Percentiles rank a stretch among this genome's conserved stretches.
phyloP scores from a whole-genome alignment of 2,888 invertebrate genomes.

The Spodoptera littoralis region DNA sequence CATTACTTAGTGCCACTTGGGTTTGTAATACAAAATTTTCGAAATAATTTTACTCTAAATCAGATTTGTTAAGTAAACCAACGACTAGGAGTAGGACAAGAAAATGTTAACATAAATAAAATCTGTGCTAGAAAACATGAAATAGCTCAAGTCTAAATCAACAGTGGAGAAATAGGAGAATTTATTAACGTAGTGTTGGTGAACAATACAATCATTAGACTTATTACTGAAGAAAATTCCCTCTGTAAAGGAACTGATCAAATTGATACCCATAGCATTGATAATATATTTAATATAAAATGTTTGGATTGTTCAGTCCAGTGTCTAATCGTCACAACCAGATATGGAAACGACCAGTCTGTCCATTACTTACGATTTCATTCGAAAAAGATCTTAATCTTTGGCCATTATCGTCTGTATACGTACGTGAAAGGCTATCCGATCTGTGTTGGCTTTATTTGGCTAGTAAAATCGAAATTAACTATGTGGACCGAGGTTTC shows the following conservation, averaged over 20 bases:
- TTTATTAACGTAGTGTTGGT: constrained; percentile 20
- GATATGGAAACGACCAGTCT: constrained; percentile 69
- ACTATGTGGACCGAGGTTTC: constrained; percentile 50
- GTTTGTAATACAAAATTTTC: constrained; percentile 32
- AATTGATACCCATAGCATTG: constrained; percentile 37
- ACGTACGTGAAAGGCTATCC: constrained; percentile 81
- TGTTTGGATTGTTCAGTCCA: constrained; percentile 39
- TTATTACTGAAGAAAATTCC: constrained; percentile 35
- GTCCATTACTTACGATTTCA: constrained; percentile 82
- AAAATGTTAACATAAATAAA: constrained; percentile 31
- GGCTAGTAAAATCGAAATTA: constrained; percentile 75
- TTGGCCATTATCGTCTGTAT: constrained; percentile 80
- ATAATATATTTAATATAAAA: constrained; percentile 47
- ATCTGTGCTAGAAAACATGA: constrained; percentile 35
- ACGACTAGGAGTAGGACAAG: constrained; percentile 28
- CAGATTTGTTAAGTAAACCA: constrained; percentile 43
- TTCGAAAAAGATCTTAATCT: constrained; percentile 83
- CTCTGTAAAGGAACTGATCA: constrained; percentile 18
- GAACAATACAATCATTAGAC: constrained; percentile 18
- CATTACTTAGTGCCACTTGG: constrained; percentile 20
- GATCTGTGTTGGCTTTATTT: constrained; percentile 75
- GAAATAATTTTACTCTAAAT: constrained; percentile 43
- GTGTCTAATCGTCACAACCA: constrained; percentile 64
- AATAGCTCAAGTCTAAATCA: constrained; percentile 20
- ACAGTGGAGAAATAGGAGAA: constrained; percentile 9